Base-by-base conservation (phyloP, 2,113 vertebrate genomes). In the Gyps fulvus region DNA sequence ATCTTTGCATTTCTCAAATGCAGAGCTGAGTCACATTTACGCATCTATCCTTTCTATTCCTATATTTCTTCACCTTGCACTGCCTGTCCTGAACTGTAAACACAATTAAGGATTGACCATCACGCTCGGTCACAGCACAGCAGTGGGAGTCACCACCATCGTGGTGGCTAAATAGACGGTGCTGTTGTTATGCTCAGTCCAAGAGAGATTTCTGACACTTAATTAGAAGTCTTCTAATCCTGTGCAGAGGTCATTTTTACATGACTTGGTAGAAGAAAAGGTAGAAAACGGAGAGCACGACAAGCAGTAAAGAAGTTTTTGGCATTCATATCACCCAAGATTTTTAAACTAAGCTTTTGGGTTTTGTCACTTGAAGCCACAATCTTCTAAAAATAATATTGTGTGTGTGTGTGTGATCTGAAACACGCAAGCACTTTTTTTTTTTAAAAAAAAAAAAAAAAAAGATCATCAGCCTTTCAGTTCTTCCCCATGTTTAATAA, bases 121-220 rank as follows among this genome's bases (percentile, higher is more conserved):
- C 18, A 54, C 0, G 0, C 21, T 54, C 8, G 12, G 36, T 38
- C 79, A 69, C 79, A 77, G 29, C 29, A 11, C 7, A 22, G 32
- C 3, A 0, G n/a, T 42, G 25, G n/a, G 17, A 59, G 9, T 38
- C 32, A 74, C 52, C 21, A 27, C 52, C 32, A 16, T 20, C 42
- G 55, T 9, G 3, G 25, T 27, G 26, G 29, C 61, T 47, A 38
- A 13, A n/a, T 5, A 70, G 34, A 32, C 1, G 0, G 25, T 1
- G 1, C 25, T 55, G 11, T n/a, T 47, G 11, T 7, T 59, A 55
- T 4, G 16, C 47, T 59, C 5, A 47, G 38, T 69, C 25, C 12
- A 32, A 55, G 20, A 42, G 21, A 22, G 15, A 5, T 47, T 87
- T 55, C 26, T 34, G 42, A 18, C 31, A 20, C 14, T 76, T 69